phyloP scores from a whole-genome alignment of 2,888 invertebrate species.

The Boloria selene region DNA sequence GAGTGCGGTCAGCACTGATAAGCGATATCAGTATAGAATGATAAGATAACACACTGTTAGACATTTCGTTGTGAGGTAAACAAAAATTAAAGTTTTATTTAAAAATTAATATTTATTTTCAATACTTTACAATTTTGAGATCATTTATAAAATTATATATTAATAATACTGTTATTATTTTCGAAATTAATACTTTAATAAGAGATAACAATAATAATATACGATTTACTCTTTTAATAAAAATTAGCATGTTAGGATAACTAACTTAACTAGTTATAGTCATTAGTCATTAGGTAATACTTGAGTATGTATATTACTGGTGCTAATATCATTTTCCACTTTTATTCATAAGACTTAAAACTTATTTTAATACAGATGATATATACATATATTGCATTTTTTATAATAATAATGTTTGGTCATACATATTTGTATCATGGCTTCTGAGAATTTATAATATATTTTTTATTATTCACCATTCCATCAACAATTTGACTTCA shows the following conservation, averaged over 20 bases:
- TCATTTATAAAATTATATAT: constrained; percentile 8
- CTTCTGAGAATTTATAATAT: too few relatives aligned
- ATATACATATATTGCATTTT: too few relatives aligned
- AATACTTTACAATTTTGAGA: constrained; percentile 7
- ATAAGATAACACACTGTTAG: constrained; percentile 49
- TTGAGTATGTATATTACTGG: too few relatives aligned
- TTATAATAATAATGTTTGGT: too few relatives aligned
- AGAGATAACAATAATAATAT: constrained; percentile 1
- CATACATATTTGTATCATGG: too few relatives aligned
- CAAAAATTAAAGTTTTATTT: constrained; percentile 9
- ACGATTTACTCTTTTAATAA: neutral
- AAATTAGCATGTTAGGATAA: constrained; percentile 13
- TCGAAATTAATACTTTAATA: neutral
- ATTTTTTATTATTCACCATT: too few relatives aligned
- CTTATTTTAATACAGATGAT: too few relatives aligned
- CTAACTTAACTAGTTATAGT: neutral
- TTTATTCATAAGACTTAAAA: too few relatives aligned
- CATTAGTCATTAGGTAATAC: neutral
- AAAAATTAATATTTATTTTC: constrained; percentile 10
- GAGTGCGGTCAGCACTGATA: constrained; percentile 62
- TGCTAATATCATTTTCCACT: too few relatives aligned
- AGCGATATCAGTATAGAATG: constrained; percentile 61
- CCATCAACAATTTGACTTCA: too few relatives aligned
- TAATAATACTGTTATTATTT: neutral
- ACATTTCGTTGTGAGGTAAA: constrained; percentile 25